Evolutionary conservation across 2,888 invertebrate genomes (phyloP), one percentile per base, ranked within the genome.

Genomic region (Geotrupes spiniger): DNA sequence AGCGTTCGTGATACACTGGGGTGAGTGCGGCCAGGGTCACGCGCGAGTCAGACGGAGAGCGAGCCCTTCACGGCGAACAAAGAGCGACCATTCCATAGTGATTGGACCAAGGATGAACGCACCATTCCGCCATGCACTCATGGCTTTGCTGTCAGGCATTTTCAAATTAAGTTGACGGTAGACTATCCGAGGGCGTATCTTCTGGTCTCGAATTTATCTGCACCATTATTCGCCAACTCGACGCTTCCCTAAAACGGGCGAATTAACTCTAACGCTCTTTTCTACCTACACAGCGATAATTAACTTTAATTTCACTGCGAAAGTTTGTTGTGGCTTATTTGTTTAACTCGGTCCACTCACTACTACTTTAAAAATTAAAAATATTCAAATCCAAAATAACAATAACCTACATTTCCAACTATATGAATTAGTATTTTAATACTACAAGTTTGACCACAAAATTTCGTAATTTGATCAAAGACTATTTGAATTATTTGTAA

Each of bases 101-200:
- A 59, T 59, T 58, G 57, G 57, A 53, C 53, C 52, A 46, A 54
- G 47, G 52, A 55, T 52, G 52, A 56, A 57, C 52, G 56, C 56
- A 52, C 47, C 56, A 54, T 55, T 53, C 50, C 52, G 45, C 51
- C 50, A 49, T 56, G 42, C 52, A 45, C 46, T 47, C 36, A 50
- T 51, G 48, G 52, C 49, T 46, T 31, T 28, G 44, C 55, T 51
- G 55, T 50, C 51, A 53, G 58, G 51, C 54, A 53, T 56, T 57
- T 57, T 47, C 51, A 47, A 51, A 51, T 51, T 51, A 47, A 50
- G 41, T 42, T 42, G 39, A 26, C 39, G 25, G 26, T 39, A 25
- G 39, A 26, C 39, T 39, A 39, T 39, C 39, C 11, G 17, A 39
- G 39, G 39, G 39, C 39, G 39, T 39, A 39, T 39, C 39, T 39